A percentile compares a stretch with the other conserved stretches of the same genome.
phyloP scores from a whole-genome alignment of 1,140 invertebrate genomes.

The Drosophila oshimai region DNA sequence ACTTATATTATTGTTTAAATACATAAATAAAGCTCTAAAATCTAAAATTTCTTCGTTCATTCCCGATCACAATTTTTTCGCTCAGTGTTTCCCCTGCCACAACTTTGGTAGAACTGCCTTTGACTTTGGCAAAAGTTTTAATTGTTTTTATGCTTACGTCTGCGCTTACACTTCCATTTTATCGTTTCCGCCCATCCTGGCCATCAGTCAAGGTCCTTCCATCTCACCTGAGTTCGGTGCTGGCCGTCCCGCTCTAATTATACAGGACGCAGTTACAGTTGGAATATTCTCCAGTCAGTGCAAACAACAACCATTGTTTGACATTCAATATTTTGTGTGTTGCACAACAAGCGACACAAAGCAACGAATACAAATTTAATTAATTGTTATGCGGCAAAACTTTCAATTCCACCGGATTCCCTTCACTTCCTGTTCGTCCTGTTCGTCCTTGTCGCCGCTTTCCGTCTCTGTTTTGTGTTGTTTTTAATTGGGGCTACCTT shows the following conservation, averaged over 20 bases:
- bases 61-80: neutral
- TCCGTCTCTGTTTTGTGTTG: slow-evolving; percentile 1
- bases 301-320: slow-evolving; percentile 14
- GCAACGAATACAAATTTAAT: slow-evolving; percentile 46
- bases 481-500: slow-evolving; percentile 41
- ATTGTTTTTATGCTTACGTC: slow-evolving; percentile 63
- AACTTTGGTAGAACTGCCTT: slow-evolving; percentile 11
- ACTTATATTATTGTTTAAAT: too few species aligned
- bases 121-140: slow-evolving; percentile 67
- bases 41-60: too few species aligned
- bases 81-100: neutral
- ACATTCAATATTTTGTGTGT: slow-evolving; percentile 47
- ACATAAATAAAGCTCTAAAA: too few species aligned
- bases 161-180: slow-evolving; percentile 29
- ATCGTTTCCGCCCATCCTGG: neutral
- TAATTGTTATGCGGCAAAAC: slow-evolving; percentile 55
- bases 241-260: slow-evolving; percentile 29
- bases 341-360: slow-evolving; percentile 38
- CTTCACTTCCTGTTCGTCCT: neutral
- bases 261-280: slow-evolving; percentile 26
- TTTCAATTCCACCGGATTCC: slow-evolving; percentile 17
- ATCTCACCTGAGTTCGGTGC: slow-evolving; percentile 12
- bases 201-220: slow-evolving; percentile 2
- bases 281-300: slow-evolving; percentile 30
- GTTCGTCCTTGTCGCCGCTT: neutral